Evolutionary conservation across 2,888 invertebrate species (phyloP).

Genomic region (Nemoura dubitans): DNA sequence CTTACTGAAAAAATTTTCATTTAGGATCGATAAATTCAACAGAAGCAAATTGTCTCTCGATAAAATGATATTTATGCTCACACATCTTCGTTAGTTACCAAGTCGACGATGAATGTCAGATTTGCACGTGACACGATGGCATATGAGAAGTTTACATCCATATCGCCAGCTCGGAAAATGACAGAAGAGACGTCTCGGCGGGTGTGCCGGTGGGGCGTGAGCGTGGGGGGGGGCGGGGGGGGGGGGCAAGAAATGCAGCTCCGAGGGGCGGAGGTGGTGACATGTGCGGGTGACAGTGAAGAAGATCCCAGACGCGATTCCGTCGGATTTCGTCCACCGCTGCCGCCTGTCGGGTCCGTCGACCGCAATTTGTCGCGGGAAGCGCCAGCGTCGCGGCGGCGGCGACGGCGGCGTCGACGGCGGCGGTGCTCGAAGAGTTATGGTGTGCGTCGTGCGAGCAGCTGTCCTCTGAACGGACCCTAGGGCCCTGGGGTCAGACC

Average conservation of each 20-base stretch:
- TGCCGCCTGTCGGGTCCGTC: constrained; percentile 42
- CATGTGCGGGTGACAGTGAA: constrained; percentile 46
- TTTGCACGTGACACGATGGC: neutral
- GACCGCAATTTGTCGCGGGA: constrained; percentile 47
- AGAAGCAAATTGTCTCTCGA: no score
- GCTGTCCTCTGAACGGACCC: constrained; percentile 48
- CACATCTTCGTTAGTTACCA: neutral
- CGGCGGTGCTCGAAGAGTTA: constrained; percentile 31
- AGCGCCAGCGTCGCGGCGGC: neutral
- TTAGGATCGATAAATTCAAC: no score
- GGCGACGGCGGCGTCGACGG: neutral
- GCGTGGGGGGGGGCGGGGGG: neutral
- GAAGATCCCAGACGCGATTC: constrained; percentile 33
- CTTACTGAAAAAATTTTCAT: no score
- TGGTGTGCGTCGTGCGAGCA: constrained; percentile 26
- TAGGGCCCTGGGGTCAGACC: constrained; percentile 45
- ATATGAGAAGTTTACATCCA: constrained; percentile 7
- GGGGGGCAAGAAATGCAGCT: neutral
- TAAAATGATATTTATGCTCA: neutral
- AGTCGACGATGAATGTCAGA: neutral
- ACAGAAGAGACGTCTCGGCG: neutral
- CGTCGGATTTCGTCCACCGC: constrained; percentile 37
- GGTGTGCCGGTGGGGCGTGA: neutral
- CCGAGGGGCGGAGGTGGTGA: constrained; percentile 39
- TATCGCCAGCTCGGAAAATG: neutral